Percentiles rank a stretch among this genome's conserved stretches.
Evolutionary conservation across 1,140 invertebrate species (phyloP).

Genomic region (Cherax quadricarinatus): DNA sequence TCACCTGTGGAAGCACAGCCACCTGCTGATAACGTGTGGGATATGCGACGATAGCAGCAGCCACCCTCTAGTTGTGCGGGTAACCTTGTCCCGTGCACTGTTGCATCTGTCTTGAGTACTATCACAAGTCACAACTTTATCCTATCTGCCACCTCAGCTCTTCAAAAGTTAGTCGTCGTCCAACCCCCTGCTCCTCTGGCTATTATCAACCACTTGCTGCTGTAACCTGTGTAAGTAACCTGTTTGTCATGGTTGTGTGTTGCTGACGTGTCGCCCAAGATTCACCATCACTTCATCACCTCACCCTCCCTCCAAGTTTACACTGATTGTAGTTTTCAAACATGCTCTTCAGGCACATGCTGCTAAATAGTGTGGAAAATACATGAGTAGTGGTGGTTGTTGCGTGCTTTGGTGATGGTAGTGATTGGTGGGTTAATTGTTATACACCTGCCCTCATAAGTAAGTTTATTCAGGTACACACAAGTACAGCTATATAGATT

Average conservation of each 20-base stretch:
- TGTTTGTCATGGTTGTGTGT: background rate
- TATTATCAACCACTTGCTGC: background rate
- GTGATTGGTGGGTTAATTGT: too few relatives aligned
- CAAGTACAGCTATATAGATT: too few relatives aligned
- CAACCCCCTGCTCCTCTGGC: background rate
- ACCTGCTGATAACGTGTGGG: constrained; percentile 32
- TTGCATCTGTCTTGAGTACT: background rate
- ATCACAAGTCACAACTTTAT: background rate
- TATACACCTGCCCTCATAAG: too few relatives aligned
- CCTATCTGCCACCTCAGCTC: background rate
- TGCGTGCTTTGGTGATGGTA: too few relatives aligned
- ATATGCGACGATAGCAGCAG: constrained; percentile 2
- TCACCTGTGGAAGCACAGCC: constrained; percentile 41
- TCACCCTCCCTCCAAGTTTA: too few relatives aligned
- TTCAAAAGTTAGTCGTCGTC: background rate
- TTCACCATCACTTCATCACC: too few relatives aligned
- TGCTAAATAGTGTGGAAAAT: too few relatives aligned
- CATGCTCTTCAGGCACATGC: too few relatives aligned
- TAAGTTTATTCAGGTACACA: too few relatives aligned
- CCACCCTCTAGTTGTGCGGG: background rate
- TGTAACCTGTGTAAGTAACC: background rate
- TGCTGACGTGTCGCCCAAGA: too few relatives aligned
- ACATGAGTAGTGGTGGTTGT: too few relatives aligned
- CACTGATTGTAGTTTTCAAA: too few relatives aligned
- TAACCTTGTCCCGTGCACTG: background rate